Conservation (phyloP, 2,113 vertebrate genomes). For the Nannobrachium achirus region DNA sequence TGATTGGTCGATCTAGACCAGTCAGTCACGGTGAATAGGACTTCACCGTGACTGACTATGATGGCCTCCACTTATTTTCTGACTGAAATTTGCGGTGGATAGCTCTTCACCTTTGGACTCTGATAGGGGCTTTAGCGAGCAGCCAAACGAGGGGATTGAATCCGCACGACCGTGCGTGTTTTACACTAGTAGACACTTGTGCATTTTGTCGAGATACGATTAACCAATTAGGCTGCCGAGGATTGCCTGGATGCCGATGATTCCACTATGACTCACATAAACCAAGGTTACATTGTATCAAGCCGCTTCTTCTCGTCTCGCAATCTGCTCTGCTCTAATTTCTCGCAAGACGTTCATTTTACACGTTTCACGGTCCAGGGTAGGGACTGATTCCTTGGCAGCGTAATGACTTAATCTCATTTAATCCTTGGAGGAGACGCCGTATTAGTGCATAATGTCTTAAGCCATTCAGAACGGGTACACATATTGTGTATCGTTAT, state of each 20-base stretch:
- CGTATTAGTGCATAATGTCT: slow-evolving; percentile 31
- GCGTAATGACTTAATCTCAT: slow-evolving; percentile 49
- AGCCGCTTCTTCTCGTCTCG: not conserved
- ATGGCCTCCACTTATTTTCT: no score
- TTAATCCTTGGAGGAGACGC: slow-evolving; percentile 18
- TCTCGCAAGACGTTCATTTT: not conserved
- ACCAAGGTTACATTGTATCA: not conserved
- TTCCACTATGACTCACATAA: not conserved
- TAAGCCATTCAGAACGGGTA: no score
- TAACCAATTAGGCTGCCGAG: not conserved
- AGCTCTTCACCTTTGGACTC: no score
- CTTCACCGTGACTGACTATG: no score
- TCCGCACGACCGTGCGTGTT: no score
- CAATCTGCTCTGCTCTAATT: not conserved
- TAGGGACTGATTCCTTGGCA: slow-evolving; percentile 22
- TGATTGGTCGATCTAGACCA: no score
- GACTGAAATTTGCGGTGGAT: no score
- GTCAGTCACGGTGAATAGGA: no score
- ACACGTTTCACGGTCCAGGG: slow-evolving; percentile 6
- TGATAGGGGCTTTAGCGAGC: not conserved
- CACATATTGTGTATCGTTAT: no score
- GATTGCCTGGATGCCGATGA: not conserved
- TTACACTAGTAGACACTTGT: not conserved
- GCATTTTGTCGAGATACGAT: not conserved
- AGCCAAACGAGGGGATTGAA: not conserved